Evolutionary conservation across 2,113 vertebrate species (phyloP).

Genomic region (Aldabrachelys gigantea): DNA sequence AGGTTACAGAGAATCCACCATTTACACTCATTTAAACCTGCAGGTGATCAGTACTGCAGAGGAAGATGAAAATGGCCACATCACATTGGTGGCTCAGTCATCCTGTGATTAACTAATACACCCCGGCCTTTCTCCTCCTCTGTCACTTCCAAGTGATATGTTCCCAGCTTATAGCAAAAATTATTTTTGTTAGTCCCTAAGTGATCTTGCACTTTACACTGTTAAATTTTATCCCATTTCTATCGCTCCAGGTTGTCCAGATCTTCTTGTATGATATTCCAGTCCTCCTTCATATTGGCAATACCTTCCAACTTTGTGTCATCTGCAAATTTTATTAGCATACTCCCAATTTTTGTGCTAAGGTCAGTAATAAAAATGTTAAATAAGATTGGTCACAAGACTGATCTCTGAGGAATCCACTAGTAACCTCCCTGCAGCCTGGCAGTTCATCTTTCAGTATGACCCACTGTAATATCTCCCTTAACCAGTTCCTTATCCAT

Average conservation of each 20-base stretch:
- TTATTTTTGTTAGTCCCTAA: not conserved
- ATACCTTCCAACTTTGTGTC: not conserved
- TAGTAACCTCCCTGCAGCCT: not conserved
- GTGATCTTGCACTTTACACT: not conserved
- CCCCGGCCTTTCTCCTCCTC: not conserved
- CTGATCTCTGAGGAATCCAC: not conserved
- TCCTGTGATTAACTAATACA: not conserved
- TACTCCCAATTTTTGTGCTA: not conserved
- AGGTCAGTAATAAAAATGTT: not conserved
- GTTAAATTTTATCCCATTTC: not conserved
- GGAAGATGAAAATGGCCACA: not conserved
- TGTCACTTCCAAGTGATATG: not conserved
- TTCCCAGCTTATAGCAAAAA: not conserved
- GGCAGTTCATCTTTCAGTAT: not conserved
- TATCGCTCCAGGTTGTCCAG: not conserved
- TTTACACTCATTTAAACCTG: not conserved
- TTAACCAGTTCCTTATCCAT: not conserved
- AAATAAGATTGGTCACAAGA: not conserved
- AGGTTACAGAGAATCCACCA: not conserved
- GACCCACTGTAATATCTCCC: not conserved
- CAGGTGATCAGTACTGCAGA: not conserved
- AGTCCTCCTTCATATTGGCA: not conserved
- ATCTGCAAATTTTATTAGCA: not conserved
- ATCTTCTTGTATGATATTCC: not conserved
- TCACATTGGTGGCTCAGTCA: not conserved